These are phyloP conservation scores for Lutjanus argentimaculatus DNA, from an alignment of 2,797 vertebrate species.

Conservation along the genomic window DNA sequence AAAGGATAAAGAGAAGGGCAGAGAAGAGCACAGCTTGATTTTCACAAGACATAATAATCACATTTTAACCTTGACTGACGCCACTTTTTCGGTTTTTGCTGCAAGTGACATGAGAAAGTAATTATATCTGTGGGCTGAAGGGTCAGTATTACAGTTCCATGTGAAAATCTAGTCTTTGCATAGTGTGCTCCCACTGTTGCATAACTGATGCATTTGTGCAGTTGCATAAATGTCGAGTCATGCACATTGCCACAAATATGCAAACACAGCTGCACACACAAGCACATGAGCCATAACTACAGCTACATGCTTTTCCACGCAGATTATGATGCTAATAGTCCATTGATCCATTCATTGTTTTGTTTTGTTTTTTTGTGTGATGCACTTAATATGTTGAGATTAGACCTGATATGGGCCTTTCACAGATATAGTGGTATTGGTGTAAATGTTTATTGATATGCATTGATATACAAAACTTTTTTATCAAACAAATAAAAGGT, in stretches of 20 bases:
- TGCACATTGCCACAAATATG: conserved; percentile 21
- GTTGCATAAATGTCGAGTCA: conserved; percentile 12
- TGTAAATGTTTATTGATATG: no score
- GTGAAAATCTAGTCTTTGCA: neutral
- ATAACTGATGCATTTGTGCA: conserved; percentile 28
- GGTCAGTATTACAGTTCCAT: neutral
- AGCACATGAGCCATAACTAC: neutral
- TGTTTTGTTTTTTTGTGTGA: no score
- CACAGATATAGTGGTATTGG: no score
- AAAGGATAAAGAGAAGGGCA: conserved; percentile 25
- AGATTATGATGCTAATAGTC: neutral
- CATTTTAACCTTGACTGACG: conserved; percentile 10
- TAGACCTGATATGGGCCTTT: no score
- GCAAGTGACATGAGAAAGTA: neutral
- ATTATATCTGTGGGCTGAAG: neutral
- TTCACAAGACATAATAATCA: conserved; percentile 31
- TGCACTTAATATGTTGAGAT: no score
- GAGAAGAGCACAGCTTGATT: conserved; percentile 4
- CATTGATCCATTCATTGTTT: neutral
- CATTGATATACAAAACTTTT: no score
- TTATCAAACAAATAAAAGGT: no score
- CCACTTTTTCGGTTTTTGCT: neutral
- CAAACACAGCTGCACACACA: neutral
- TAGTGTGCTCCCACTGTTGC: neutral
- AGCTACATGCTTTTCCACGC: neutral